These are phyloP conservation scores for Gallinago media DNA, from an alignment of 2,113 vertebrate genomes.

Conservation along the genomic window DNA sequence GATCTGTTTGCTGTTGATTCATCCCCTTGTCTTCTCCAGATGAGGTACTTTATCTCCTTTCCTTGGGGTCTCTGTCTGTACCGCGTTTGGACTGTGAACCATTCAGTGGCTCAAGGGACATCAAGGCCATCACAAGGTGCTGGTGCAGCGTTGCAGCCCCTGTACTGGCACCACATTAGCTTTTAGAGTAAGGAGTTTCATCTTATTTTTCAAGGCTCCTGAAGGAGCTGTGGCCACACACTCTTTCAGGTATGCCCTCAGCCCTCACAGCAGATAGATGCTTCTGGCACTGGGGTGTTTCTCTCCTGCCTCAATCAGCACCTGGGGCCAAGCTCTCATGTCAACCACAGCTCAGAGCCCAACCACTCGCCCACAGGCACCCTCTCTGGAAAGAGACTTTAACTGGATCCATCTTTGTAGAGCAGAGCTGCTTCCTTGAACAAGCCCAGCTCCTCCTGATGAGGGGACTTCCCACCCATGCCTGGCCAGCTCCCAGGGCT, in stretches of 20 bases:
- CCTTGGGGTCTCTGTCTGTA: neutral
- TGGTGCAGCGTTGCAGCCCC: neutral
- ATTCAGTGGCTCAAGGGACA: neutral
- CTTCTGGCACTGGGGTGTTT: neutral
- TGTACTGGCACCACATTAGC: rapidly evolving
- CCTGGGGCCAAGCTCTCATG: neutral
- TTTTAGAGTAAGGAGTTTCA: neutral
- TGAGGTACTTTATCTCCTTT: neutral
- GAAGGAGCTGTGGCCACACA: neutral
- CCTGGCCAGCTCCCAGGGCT: neutral
- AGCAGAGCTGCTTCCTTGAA: neutral
- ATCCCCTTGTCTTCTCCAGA: neutral
- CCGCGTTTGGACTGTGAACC: neutral
- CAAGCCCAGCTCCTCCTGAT: neutral
- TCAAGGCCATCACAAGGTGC: neutral
- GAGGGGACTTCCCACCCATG: neutral
- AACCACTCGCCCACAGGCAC: rapidly evolving
- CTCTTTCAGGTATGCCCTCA: neutral
- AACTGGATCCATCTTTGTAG: neutral
- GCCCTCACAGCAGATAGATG: neutral
- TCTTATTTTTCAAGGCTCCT: neutral
- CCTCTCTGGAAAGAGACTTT: neutral
- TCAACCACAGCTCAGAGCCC: neutral
- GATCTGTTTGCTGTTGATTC: neutral
- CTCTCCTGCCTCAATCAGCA: neutral